Evolutionary conservation across 2,797 vertebrate genomes (phyloP).

Genomic region (Microtus obscurus): DNA sequence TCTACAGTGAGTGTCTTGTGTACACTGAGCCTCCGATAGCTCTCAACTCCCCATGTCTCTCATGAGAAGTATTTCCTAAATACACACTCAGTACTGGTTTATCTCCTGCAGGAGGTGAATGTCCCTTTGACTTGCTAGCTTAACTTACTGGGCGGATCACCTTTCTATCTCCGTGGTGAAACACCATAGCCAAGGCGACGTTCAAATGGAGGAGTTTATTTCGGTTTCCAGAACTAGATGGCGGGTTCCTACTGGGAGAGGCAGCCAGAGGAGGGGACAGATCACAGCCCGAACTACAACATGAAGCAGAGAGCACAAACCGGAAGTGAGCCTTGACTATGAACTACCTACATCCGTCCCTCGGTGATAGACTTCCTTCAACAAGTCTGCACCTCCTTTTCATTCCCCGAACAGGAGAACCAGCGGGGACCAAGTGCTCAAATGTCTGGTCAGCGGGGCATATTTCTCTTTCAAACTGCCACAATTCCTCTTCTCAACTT

Average conservation of each 20-base stretch:
- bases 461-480: no score
- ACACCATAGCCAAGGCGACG: not conserved
- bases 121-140: slow-evolving; percentile 16
- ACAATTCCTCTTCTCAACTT: not conserved
- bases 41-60: not conserved
- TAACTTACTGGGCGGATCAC: not conserved
- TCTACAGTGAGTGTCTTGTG: not conserved
- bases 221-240: not conserved
- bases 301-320: not conserved
- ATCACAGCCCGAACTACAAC: not conserved
- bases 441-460: not conserved
- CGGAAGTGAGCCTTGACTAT: not conserved
- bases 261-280: not conserved
- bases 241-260: not conserved
- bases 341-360: not conserved
- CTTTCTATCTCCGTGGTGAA: not conserved
- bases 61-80: not conserved
- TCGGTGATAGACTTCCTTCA: not conserved
- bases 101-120: not conserved
- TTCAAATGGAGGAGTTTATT: not conserved
- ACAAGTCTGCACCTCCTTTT: not conserved
- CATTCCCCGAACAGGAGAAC: not conserved
- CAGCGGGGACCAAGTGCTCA: not conserved
- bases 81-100: not conserved
- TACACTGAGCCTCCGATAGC: not conserved